Base-by-base conservation (phyloP, 2,888 invertebrate species). In the Eulithis prunata region DNA sequence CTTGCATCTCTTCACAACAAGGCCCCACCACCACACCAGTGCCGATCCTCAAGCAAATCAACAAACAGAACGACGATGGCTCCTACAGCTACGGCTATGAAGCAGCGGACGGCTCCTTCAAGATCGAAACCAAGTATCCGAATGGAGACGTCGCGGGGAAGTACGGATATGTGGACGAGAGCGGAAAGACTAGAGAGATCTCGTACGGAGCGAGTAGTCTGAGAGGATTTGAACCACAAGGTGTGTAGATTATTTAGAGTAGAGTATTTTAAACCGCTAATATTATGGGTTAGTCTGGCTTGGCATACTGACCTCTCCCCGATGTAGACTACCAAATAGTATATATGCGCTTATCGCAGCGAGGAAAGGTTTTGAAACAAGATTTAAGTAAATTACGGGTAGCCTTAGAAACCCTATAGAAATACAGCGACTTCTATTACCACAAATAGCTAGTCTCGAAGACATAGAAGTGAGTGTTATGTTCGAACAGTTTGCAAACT, bases 11-110 rank as follows among this genome's bases (percentile, higher is more conserved):
- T 51, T 85, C 85, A 64, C 94, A 94, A 75, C 86, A 90, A 74
- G 91, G 94, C 10, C 94, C 94, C 58, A 94, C 95, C 74, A 96
- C 96, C 1, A 96, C 96, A 0, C 97, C 97, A 0, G 96, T 97
- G 10, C 96, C 97, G 0, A 97, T 97, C 82, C 91, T 97, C 57
- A 96, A 97, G 84, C 97, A 97, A 87, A 96, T 97, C 82, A 96
- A 97, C 93, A 94, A 95, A 69, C 97, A 97, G 85, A 97, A 97
- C 83, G 97, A 97, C 72, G 97, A 97, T 74, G 97, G 97, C 0
- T 97, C 97, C 11, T 98, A 98, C 89, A 97, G 97, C 77, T 97
- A 96, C 80, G 97, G 97, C 0, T 98, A 97, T 86, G 97, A 98
- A 86, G 96, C 95, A 0, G 97, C 97, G 0, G 97, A 98, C 80